These are phyloP conservation scores for Etheostoma spectabile DNA, from an alignment of 2,113 vertebrate genomes.

Conservation along the genomic window DNA sequence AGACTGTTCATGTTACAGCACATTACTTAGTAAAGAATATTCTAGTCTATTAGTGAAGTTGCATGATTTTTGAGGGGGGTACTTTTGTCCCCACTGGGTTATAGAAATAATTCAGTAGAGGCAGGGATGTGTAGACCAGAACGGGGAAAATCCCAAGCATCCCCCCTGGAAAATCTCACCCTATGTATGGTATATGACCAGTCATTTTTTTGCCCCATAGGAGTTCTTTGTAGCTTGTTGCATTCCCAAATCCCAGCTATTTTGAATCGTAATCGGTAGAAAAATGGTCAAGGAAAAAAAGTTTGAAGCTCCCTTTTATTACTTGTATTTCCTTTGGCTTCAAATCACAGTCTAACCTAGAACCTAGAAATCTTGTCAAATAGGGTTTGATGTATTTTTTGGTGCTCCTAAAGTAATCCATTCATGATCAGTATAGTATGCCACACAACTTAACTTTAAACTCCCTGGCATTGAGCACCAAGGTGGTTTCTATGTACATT, in stretches of 20 bases:
- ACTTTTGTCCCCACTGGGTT: no score
- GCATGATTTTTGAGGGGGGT: no score
- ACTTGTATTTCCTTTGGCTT: no score
- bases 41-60: no score
- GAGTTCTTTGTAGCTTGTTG: neutral
- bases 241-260: neutral
- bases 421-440: neutral
- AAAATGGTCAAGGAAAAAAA: neutral
- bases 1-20: no score
- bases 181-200: no score
- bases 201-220: neutral
- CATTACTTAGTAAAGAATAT: no score
- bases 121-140: no score
- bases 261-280: neutral
- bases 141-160: no score
- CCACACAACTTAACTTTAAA: conserved; percentile 8
- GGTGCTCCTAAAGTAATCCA: neutral
- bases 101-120: no score
- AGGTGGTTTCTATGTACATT: neutral
- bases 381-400: neutral
- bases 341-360: neutral
- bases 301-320: neutral
- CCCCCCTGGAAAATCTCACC: no score
- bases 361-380: neutral
- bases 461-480: neutral